Base-by-base conservation (phyloP, 2,113 vertebrate genomes). In the Entomyzon cyanotis region DNA sequence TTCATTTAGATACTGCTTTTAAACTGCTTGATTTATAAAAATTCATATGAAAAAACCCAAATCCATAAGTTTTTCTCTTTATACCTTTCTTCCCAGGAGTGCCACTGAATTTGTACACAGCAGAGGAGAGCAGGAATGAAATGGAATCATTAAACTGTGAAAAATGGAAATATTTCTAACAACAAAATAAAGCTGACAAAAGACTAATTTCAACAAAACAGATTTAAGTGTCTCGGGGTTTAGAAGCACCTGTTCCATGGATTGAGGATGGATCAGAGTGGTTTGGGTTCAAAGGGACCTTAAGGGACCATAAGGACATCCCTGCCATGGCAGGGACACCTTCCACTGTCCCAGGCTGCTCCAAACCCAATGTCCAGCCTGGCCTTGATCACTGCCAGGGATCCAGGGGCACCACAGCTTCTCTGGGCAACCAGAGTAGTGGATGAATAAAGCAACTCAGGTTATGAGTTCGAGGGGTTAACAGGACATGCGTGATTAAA, bases 81-180 rank as follows among this genome's bases (percentile, higher is more conserved):
- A 52, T 89, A 12, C 47, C 24, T 11, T 65, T 46, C 82, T 71
- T 94, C 93, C 89, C 93, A 70, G 73, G 94, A 95, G 89, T 67
- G 76, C 60, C 64, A 44, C 86, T 90, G 93, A 47, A 46, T 86
- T 42, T 81, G 80, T 75, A 47, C 88, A 30, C 80, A 68, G 84
- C 73, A 77, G 93, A 89, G 78, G 68, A 87, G 3, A 68, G 62
- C 75, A 50, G 90, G 73, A 91, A 76, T 1, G 71, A 92, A 92
- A 93, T 17, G 50, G 68, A 92, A 86, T 63, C 71, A 55, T 88
- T 65, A 93, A 93, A 46, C 71, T 93, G 83, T 94, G 95, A 93
- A 94, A 93, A 90, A 93, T 62, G 64, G 90, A 92, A 92, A 92
- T 92, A 81, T 31, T 81, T 79, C 44, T 62, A 77, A 63, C 71